These are phyloP conservation scores for Drosophila macrospina DNA, from an alignment of 2,888 invertebrate genomes.

Conservation along the genomic window DNA sequence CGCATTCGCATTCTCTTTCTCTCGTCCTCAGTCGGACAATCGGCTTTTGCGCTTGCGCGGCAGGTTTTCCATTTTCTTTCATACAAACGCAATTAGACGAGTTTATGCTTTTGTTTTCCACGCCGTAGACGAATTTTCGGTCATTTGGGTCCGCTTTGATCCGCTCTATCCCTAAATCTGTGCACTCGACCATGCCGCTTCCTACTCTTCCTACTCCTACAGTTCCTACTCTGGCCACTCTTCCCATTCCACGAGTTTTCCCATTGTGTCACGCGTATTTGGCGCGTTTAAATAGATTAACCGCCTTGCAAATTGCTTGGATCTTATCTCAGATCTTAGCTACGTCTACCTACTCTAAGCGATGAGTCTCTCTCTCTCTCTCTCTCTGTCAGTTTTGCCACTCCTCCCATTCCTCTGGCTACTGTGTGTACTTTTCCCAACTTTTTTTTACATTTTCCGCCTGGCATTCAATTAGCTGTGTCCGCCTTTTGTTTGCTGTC, in stretches of 20 bases:
- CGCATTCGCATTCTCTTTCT: not conserved
- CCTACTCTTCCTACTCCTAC: constrained; percentile 17
- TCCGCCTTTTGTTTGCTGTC: constrained; percentile 68
- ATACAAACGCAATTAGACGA: constrained; percentile 81
- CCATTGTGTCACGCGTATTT: constrained; percentile 81
- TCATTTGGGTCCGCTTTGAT: constrained; percentile 66
- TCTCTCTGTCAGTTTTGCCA: constrained; percentile 33
- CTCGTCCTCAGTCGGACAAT: constrained; percentile 21
- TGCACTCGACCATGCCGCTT: constrained; percentile 70
- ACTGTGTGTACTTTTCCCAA: constrained; percentile 42
- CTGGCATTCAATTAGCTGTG: constrained; percentile 68
- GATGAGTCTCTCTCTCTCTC: not conserved
- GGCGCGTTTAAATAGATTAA: constrained; percentile 86
- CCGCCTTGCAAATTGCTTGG: constrained; percentile 85
- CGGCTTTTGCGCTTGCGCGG: constrained; percentile 46
- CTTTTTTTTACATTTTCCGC: constrained; percentile 28
- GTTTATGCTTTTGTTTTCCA: constrained; percentile 69
- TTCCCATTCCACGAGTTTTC: constrained; percentile 34
- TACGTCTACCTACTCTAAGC: constrained; percentile 40
- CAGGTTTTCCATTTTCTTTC: constrained; percentile 35
- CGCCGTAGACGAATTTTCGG: constrained; percentile 61
- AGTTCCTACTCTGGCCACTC: constrained; percentile 17
- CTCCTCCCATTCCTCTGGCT: constrained; percentile 18
- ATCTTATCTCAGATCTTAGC: constrained; percentile 63
- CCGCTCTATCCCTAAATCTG: constrained; percentile 78